Base-by-base conservation (phyloP, 2,888 invertebrate genomes). In the Amblyjoppa fuscipennis region DNA sequence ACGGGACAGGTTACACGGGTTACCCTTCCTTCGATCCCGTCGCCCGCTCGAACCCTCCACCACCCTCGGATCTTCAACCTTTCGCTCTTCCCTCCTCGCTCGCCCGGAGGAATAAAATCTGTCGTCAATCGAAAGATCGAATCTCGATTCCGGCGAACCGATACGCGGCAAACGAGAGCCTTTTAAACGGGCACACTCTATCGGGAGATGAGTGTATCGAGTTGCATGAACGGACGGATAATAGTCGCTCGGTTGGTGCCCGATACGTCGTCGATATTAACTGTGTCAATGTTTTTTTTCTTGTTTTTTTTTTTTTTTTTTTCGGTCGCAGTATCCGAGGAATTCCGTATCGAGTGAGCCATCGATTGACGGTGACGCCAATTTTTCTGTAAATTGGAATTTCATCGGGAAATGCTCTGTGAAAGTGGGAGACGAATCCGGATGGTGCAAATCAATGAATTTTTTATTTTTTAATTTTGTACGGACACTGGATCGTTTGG, bases 1-100 rank as follows among this genome's bases (percentile, higher is more conserved):
- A 79, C 80, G 78, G 80, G 88, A 88, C 87, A 86, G 83, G 81
- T 88, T 88, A 88, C 86, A 87, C 86, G 87, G 74, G 81, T 84
- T 81, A 87, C 45, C 87, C 80, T 87, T 87, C 78, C 73, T 25
- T 38, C 71, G 61, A 71, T 45, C 76, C 16, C 75, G 64, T 77
- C 71, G 49, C 68, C 73, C 83, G 53, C 78, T 59, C 70, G 59
- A 61, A 81, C 45, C 56, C 75, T 81, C 78, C 77, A 76, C 68
- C 85, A 79, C 51, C 41, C 51, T 70, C 61, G 69, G 66, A 20
- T 74, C 70, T 61, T 84, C 56, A 79, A 51, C 64, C 68, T 66
- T 68, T 79, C 79, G 51, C 16, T 71, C 77, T 53, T 45, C 16
- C 51, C 61, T 49, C 56, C 31, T 68, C 51, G 6, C 5, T 16